These are phyloP conservation scores for Penaeus chinensis DNA, from an alignment of 1,140 invertebrate genomes.

Conservation along the genomic window DNA sequence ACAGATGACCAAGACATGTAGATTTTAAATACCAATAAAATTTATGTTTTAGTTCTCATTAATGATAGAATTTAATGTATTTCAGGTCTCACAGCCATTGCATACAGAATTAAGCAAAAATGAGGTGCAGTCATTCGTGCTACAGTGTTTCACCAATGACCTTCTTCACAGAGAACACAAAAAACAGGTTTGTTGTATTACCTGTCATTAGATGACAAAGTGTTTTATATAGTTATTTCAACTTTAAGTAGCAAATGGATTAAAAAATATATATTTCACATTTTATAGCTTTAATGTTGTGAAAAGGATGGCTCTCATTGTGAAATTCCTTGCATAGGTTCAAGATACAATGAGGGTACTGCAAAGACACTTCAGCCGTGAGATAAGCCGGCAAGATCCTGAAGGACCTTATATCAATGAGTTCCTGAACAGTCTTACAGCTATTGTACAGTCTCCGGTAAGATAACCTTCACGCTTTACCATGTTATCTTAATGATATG, in stretches of 20 bases:
- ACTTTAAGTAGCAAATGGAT: no score
- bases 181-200: constrained; percentile 35
- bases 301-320: neutral
- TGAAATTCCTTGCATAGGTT: constrained; percentile 30
- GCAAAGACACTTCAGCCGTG: constrained; percentile 55
- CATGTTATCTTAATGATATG: neutral
- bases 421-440: constrained; percentile 55
- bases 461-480: neutral
- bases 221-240: neutral
- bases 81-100: constrained; percentile 39
- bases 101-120: constrained; percentile 48
- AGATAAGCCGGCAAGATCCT: constrained; percentile 49
- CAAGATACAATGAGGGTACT: constrained; percentile 62
- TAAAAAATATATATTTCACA: no score
- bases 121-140: constrained; percentile 62
- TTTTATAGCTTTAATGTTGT: no score
- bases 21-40: no score
- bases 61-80: neutral
- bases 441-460: constrained; percentile 56
- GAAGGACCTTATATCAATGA: constrained; percentile 58
- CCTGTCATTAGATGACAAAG: neutral
- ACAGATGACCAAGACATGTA: no score
- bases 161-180: constrained; percentile 55
- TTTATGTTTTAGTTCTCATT: no score
- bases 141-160: constrained; percentile 60